A percentile compares a stretch with the other conserved stretches of the same genome.
These are phyloP conservation scores for Scrobipalpa atriplicella DNA, from an alignment of 2,888 invertebrate genomes.

Conservation along the genomic window DNA sequence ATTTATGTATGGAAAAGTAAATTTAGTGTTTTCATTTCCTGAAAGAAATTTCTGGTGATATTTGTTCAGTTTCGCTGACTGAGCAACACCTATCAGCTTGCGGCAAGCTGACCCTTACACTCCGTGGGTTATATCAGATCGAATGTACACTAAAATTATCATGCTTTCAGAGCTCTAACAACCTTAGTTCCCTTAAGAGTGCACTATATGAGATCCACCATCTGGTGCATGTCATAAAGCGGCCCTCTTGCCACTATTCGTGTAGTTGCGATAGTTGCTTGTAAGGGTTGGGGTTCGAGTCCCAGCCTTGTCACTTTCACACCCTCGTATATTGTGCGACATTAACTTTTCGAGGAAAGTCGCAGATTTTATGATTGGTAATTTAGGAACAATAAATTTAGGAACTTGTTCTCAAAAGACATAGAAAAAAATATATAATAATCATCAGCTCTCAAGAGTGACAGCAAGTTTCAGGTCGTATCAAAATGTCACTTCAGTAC, in stretches of 20 bases:
- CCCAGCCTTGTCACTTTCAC: constrained; percentile 15
- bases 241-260: constrained; percentile 69
- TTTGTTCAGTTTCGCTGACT: no score
- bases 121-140: no score
- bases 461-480: no score
- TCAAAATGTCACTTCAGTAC: no score
- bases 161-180: background rate
- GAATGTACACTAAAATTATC: background rate
- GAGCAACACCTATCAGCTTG: no score
- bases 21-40: no score
- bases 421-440: no score
- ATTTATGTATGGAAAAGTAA: no score
- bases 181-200: constrained; percentile 41
- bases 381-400: background rate
- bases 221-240: constrained; percentile 76
- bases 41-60: no score
- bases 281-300: constrained; percentile 53
- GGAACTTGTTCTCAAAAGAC: no score
- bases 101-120: no score
- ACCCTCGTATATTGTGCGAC: background rate
- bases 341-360: background rate
- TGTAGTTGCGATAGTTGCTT: constrained; percentile 73
- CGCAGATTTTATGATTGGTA: background rate
- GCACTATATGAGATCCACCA: constrained; percentile 77
- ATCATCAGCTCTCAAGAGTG: no score